Conservation (phyloP, 2,888 invertebrate genomes). For the Omphaloscelis lunosa region DNA sequence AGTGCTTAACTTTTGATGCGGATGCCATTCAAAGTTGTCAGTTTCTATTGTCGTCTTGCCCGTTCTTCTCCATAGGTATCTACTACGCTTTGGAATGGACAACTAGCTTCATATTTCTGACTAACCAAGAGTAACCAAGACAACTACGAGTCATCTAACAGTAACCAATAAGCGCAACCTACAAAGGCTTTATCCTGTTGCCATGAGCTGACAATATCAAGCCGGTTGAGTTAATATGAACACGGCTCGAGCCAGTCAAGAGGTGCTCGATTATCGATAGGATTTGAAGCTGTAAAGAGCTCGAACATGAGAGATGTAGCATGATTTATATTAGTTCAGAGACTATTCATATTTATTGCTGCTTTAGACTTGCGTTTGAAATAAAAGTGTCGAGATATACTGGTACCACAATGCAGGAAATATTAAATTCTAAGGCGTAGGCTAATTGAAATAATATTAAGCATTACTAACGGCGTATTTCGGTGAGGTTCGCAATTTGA, state of each 20-base stretch:
- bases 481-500: not conserved
- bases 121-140: too few relatives aligned
- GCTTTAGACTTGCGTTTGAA: too few relatives aligned
- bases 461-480: too few relatives aligned
- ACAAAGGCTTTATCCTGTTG: constrained; percentile 9
- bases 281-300: not conserved
- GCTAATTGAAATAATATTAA: not conserved
- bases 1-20: too few relatives aligned
- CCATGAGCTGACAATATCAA: constrained; percentile 11
- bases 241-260: constrained; percentile 11
- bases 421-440: not conserved
- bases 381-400: too few relatives aligned
- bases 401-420: not conserved
- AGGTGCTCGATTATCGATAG: constrained; percentile 26
- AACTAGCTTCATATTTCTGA: too few relatives aligned
- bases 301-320: not conserved
- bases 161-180: constrained; percentile 14
- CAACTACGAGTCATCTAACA: not conserved
- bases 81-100: too few relatives aligned
- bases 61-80: too few relatives aligned
- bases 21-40: not conserved
- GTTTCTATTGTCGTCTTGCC: not conserved
- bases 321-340: constrained; percentile 7
- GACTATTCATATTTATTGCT: not conserved
- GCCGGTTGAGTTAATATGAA: constrained; percentile 15